phyloP scores from a whole-genome alignment of 2,113 vertebrate genomes.

The Cervus canadensis region DNA sequence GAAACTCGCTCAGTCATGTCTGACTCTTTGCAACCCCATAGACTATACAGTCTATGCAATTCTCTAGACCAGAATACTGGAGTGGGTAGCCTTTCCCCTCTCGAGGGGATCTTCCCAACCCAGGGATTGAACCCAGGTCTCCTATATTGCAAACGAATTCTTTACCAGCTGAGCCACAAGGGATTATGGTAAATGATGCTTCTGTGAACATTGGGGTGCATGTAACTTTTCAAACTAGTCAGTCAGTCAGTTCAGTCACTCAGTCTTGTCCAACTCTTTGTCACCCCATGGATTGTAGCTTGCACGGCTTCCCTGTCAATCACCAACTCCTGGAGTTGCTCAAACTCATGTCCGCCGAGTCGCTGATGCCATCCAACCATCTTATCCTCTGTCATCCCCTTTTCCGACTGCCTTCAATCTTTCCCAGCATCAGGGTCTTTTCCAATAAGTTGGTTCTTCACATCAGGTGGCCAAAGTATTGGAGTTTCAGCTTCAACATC shows the following conservation, averaged over 20 bases:
- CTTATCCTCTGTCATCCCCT: background rate
- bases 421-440: background rate
- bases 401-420: background rate
- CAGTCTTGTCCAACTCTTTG: background rate
- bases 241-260: background rate
- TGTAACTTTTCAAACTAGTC: background rate
- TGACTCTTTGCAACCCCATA: background rate
- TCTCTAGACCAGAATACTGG: background rate
- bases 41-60: background rate
- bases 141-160: background rate
- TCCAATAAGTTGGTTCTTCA: background rate
- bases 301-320: background rate
- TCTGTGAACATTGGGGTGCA: background rate
- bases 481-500: background rate
- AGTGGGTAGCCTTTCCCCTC: background rate
- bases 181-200: background rate
- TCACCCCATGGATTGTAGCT: background rate
- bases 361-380: background rate
- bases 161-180: background rate
- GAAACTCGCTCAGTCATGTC: background rate
- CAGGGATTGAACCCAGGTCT: background rate
- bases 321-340: background rate
- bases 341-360: background rate
- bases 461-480: background rate
- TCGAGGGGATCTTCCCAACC: background rate